Evolutionary conservation across 2,113 vertebrate species (phyloP).

Genomic region (Larimichthys crocea): DNA sequence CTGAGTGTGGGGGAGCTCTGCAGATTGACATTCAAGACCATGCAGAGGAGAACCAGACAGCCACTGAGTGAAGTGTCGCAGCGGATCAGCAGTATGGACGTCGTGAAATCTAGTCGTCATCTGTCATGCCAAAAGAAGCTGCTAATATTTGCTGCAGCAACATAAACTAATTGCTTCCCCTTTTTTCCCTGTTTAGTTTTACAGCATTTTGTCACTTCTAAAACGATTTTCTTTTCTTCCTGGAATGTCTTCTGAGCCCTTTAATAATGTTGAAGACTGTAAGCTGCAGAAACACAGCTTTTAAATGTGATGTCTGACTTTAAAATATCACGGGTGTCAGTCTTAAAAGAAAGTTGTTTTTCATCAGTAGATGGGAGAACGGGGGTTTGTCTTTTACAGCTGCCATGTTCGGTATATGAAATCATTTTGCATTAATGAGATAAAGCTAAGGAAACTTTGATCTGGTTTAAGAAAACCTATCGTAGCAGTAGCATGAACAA

Average conservation of each 20-base stretch:
- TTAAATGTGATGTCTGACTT: constrained; percentile 25
- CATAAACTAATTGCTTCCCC: constrained; percentile 35
- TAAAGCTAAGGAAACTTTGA: constrained; percentile 4
- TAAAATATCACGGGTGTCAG: constrained; percentile 59
- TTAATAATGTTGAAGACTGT: constrained; percentile 30
- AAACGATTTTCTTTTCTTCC: constrained; percentile 1
- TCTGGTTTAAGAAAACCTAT: not conserved
- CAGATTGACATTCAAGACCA: constrained; percentile 76
- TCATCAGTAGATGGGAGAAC: constrained; percentile 27
- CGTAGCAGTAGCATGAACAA: not conserved
- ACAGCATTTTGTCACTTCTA: not conserved
- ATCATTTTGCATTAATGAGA: constrained; percentile 13
- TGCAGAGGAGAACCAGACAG: constrained; percentile 65
- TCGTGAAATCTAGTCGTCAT: constrained; percentile 42
- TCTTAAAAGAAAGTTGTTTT: constrained; percentile 44
- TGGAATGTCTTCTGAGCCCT: constrained; percentile 15
- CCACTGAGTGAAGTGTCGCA: constrained; percentile 50
- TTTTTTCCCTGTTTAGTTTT: not conserved
- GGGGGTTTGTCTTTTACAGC: not conserved
- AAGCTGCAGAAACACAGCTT: constrained; percentile 27
- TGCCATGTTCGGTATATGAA: constrained; percentile 20
- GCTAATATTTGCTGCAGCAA: constrained; percentile 21
- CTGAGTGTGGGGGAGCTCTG: constrained; percentile 59
- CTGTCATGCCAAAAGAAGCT: constrained; percentile 32
- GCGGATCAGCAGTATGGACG: constrained; percentile 36